Base-by-base conservation (phyloP, 2,888 invertebrate species). In the Lithophane semibrunnea region DNA sequence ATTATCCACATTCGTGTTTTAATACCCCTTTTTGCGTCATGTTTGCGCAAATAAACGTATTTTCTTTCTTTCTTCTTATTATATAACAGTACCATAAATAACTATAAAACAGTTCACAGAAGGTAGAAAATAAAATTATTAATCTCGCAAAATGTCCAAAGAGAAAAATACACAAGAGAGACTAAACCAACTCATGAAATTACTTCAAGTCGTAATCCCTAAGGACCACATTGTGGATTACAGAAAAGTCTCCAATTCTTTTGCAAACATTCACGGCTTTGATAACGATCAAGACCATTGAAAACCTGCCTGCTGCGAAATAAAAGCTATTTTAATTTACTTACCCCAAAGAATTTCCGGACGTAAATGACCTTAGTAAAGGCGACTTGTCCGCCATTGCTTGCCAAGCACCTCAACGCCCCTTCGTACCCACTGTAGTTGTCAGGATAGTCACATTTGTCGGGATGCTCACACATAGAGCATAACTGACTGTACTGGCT, bases 361-460 rank as follows among this genome's bases (percentile, higher is more conserved):
- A 98, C 98, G 88, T 97, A 98, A 88, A 98, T 98, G 80, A 98
- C 98, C 93, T 98, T 98, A 21, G 98, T 98, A 96, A 98, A 99
- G 21, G 99, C 99, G 4, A 99, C 98, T 88, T 99, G 98, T 0
- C 99, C 99, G 3, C 97, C 98, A 85, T 98, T 98, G 87, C 98
- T 98, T 2, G 98, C 98, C 79, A 99, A 94, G 92, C 99, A 99
- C 47, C 98, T 96, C 66, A 99, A 95, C 0, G 99, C 98, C 0
- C 99, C 99, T 83, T 98, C 98, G 92, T 99, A 99, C 2, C 99
- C 99, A 29, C 98, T 98, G 94, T 97, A 98, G 71, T 97, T 97
- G 92, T 99, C 99, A 0, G 98, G 98, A 85, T 98, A 98, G 92
- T 98, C 97, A 90, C 98, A 98, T 88, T 97, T 96, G 12, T 97